Evolutionary conservation across 2,113 vertebrate species (phyloP), one percentile per base, ranked within the genome.

Genomic region (Nyctibius bracteatus): DNA sequence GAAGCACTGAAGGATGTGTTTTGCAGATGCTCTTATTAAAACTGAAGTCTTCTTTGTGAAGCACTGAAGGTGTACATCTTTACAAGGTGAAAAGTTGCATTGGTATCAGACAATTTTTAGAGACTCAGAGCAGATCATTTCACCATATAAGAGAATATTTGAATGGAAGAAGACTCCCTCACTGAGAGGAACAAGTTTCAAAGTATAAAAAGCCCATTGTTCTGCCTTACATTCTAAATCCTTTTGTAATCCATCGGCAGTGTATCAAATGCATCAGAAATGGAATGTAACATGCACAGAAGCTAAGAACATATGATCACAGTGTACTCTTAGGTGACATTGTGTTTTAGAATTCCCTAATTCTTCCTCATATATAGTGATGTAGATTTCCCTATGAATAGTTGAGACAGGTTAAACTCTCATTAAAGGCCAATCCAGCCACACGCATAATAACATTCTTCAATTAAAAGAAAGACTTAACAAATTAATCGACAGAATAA

Each of bases 401-500:
- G 68, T 23, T 67, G 59, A 96, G 96, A 96, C 51, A 92, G 88
- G 86, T 97, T 97, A 97, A 98, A 97, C 91, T 96, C 85, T 96
- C 91, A 90, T 98, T 97, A 95, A 96, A 97, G 68, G 30, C 85
- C 73, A 94, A 94, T 57, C 31, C 75, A 94, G 83, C n/a, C 89
- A 89, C 87, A 91, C 35, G 57, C 52, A 90, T 73, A 87, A 87
- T 19, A 83, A 61, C 57, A 75, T 92, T 78, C 62, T 92, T 62
- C 79, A 78, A 80, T 90, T 92, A 88, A 94, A 97, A 95, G 73
- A 70, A 96, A 95, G 79, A 97, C 33, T 97, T 97, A 96, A 92
- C 57, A 94, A 96, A 96, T 95, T 96, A 97, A 98, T 96, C 67
- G 82, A 88, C 81, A 96, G 68, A 57, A 96, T 72, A 98, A 98